Base-by-base conservation (phyloP, 2,797 vertebrate genomes). In the Anabas testudineus region DNA sequence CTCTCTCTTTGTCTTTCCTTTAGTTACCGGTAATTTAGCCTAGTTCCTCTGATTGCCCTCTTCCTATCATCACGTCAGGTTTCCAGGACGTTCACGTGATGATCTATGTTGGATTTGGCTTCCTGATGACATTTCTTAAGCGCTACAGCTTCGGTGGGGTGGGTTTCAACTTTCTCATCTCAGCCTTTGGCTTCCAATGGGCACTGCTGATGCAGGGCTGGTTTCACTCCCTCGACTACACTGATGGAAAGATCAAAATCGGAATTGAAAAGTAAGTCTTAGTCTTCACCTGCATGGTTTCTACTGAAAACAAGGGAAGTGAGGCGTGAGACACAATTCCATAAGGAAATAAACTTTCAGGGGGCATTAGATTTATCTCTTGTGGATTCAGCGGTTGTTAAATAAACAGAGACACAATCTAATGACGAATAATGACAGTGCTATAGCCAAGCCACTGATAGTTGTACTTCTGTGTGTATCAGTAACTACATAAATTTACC, bases 21-120 rank as follows among this genome's bases (percentile, higher is more conserved):
- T 47, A 2, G 12, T 22, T 47, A n/a, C n/a, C n/a, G n/a, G n/a
- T n/a, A 14, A 16, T 24, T 52, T 26, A 9, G 36, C 15, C 7
- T n/a, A 13, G 30, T 52, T 47, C 15, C 15, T 36, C 7, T 12
- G 37, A 42, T 32, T 43, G 19, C 1, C 16, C 14, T 12, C 36
- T 28, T 45, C 5, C 24, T 1, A 3, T 57, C 3, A 70, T 18
- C 30, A 21, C 18, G 7, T 2, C 87, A 99, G 98, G 97, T 84
- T 99, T 99, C 88, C 96, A 98, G 91, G 98, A 99, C 0, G 98
- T 99, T 68, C 97, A 99, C 0, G 97, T 97, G 81, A 99, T 99
- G 98, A 95, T 99, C 80, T 99, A 99, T 65, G 95, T 99, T 70
- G 98, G 98, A 21, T 99, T 99, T 64, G 98, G 98, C 41, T 99